A percentile compares a stretch with the other conserved stretches of the same genome.
These are phyloP conservation scores for Drosophila melanosoma DNA, from an alignment of 2,888 invertebrate genomes.

Conservation along the genomic window DNA sequence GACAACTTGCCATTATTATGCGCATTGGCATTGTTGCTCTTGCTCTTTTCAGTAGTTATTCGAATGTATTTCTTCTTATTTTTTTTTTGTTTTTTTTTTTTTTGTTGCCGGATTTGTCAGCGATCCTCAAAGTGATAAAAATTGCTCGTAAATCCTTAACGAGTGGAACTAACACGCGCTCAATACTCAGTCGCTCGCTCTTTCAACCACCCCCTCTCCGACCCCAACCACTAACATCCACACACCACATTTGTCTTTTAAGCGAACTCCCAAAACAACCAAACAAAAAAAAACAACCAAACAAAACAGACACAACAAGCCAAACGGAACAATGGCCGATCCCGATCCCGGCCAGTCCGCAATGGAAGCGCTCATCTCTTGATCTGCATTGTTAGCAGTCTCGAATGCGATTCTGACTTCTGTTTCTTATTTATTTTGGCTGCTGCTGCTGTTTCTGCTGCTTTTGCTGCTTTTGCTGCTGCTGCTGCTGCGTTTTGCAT, in stretches of 20 bases:
- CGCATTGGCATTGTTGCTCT: slow-evolving; percentile 68
- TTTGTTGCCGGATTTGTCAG: slow-evolving; percentile 84
- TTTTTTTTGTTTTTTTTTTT: slow-evolving; percentile 13
- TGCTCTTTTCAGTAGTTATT: slow-evolving; percentile 36
- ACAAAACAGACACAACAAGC: slow-evolving; percentile 30
- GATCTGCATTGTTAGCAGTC: slow-evolving; percentile 78
- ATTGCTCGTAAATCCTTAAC: slow-evolving; percentile 85
- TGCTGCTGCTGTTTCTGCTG: neutral
- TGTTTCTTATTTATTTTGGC: slow-evolving; percentile 32
- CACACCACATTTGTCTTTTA: slow-evolving; percentile 78
- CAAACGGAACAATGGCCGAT: slow-evolving; percentile 77
- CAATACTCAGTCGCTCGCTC: slow-evolving; percentile 10
- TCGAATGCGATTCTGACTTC: slow-evolving; percentile 42
- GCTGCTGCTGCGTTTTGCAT: slow-evolving; percentile 6
- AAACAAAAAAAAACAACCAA: slow-evolving; percentile 32
- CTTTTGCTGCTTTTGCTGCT: neutral
- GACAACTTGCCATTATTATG: slow-evolving; percentile 81
- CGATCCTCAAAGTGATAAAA: slow-evolving; percentile 85
- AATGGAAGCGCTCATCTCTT: slow-evolving; percentile 77
- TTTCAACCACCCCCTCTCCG: slow-evolving; percentile 9
- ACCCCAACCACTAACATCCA: slow-evolving; percentile 7
- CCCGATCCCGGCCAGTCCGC: slow-evolving; percentile 64
- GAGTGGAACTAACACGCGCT: slow-evolving; percentile 82
- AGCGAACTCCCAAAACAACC: slow-evolving; percentile 65
- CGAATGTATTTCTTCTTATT: slow-evolving; percentile 2